Percentiles rank a stretch among this genome's conserved stretches.
These are phyloP conservation scores for Noctua fimbriata DNA, from an alignment of 2,888 invertebrate genomes.

Conservation along the genomic window DNA sequence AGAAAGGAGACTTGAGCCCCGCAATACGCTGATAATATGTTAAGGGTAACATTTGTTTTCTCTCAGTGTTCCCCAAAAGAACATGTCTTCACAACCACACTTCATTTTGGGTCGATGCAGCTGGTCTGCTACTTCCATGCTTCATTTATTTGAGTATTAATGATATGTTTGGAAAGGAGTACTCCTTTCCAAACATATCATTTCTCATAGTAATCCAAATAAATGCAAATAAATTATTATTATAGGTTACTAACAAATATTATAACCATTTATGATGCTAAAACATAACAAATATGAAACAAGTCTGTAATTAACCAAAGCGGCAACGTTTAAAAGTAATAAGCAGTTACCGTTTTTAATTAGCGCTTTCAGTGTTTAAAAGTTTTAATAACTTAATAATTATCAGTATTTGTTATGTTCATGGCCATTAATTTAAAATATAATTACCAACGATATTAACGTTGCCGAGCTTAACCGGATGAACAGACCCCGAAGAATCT, in stretches of 20 bases:
- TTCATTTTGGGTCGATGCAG: not conserved
- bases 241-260: not conserved
- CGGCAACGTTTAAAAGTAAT: constrained; percentile 13
- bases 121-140: not conserved
- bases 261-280: not conserved
- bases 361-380: constrained; percentile 10
- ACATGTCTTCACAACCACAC: not conserved
- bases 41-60: not conserved
- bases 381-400: constrained; percentile 1
- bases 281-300: constrained; percentile 3
- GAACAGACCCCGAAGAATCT: no score
- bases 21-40: no score
- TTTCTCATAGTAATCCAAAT: not conserved
- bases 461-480: not conserved
- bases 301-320: constrained; percentile 10
- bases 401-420: not conserved
- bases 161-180: not conserved
- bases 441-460: constrained; percentile 2
- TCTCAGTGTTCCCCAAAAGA: not conserved
- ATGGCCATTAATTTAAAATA: not conserved
- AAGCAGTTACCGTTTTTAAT: constrained; percentile 10
- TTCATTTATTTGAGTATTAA: not conserved
- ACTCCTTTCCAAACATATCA: not conserved
- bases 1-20: no score
- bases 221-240: not conserved